These are phyloP conservation scores for Orius insidiosus DNA, from an alignment of 1,140 invertebrate genomes.

Conservation along the genomic window DNA sequence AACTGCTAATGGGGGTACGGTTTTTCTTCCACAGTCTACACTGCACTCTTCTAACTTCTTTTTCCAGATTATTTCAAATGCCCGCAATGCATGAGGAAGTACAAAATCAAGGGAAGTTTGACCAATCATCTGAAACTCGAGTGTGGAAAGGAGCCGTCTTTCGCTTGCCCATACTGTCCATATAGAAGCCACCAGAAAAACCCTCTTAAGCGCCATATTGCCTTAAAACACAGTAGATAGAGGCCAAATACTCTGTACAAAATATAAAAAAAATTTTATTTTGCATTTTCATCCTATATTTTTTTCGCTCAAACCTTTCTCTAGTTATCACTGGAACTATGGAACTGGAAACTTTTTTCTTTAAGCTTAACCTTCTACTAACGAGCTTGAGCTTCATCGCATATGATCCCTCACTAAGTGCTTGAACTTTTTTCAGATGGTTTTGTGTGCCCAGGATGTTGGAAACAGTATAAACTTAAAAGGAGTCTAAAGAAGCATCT, in stretches of 20 bases:
- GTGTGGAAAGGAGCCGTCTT: constrained; percentile 34
- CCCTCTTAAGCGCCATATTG: constrained; percentile 29
- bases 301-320: neutral
- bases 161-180: constrained; percentile 31
- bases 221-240: too few species aligned
- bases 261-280: neutral
- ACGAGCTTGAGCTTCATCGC: too few species aligned
- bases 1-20: too few species aligned
- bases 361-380: too few species aligned
- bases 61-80: constrained; percentile 20
- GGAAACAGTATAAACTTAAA: constrained; percentile 28
- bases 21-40: neutral
- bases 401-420: too few species aligned
- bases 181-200: constrained; percentile 31
- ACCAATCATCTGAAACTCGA: constrained; percentile 30
- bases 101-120: constrained; percentile 28
- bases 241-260: neutral
- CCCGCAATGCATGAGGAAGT: constrained; percentile 27
- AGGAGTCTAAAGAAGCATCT: constrained; percentile 32
- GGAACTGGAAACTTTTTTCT: too few species aligned
- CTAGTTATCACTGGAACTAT: neutral
- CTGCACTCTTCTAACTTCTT: neutral
- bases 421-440: constrained; percentile 23
- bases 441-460: constrained; percentile 29
- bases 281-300: neutral